A percentile compares a stretch with the other conserved stretches of the same genome.
phyloP scores from a whole-genome alignment of 2,113 vertebrate species.

The Saguinus imperator region DNA sequence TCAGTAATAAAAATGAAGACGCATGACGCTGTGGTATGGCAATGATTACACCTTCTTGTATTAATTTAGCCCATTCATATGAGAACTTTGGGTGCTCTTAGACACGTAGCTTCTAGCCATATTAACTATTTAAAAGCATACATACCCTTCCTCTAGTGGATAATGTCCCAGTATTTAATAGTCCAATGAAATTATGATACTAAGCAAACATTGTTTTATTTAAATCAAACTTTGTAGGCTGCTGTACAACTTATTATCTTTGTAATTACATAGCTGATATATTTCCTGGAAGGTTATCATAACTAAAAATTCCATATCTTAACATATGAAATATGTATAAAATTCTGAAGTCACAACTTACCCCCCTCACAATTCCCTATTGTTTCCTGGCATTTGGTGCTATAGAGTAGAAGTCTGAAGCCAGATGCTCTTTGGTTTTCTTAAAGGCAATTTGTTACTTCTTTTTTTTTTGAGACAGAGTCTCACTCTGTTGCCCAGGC shows the following conservation, averaged over 20 bases:
- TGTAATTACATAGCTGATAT: background rate
- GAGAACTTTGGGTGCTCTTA: background rate
- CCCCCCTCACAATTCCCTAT: background rate
- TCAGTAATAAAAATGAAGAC: constrained; percentile 28
- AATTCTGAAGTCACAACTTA: background rate
- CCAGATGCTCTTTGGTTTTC: background rate
- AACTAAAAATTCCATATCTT: constrained; percentile 22
- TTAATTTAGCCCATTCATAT: background rate
- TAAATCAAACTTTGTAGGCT: background rate
- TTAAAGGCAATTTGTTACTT: background rate
- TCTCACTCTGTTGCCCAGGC: too few relatives aligned
- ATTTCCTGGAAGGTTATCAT: background rate
- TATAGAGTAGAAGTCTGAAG: background rate
- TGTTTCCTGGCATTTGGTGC: background rate
- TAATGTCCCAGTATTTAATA: background rate
- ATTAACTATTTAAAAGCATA: background rate
- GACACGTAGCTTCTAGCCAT: background rate
- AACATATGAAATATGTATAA: background rate
- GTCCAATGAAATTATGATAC: background rate
- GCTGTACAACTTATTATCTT: background rate
- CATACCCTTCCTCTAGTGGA: background rate
- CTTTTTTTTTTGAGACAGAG: too few relatives aligned
- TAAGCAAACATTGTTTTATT: background rate
- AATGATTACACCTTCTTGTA: background rate
- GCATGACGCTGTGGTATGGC: background rate